These are phyloP conservation scores for Noturus placidus DNA, from an alignment of 2,113 vertebrate species.

Conservation along the genomic window DNA sequence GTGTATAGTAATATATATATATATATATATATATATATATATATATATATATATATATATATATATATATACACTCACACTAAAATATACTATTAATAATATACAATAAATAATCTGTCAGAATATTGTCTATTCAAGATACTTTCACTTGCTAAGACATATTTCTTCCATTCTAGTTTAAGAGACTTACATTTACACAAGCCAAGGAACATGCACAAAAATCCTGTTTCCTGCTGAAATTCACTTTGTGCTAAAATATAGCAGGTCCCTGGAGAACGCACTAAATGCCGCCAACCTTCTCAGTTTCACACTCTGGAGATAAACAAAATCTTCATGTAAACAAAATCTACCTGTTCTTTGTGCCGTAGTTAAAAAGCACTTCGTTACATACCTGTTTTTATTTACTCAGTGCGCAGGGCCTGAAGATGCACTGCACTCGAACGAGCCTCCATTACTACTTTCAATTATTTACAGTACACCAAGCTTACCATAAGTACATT, in stretches of 20 bases:
- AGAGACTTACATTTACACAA: neutral
- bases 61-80: too few species aligned
- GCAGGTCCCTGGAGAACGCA: neutral
- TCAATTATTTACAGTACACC: neutral
- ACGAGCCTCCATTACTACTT: neutral
- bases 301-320: neutral
- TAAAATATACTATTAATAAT: too few species aligned
- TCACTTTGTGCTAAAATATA: neutral
- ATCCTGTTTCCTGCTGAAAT: neutral
- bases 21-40: too few species aligned
- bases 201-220: neutral
- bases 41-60: too few species aligned
- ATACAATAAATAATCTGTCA: too few species aligned
- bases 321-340: neutral
- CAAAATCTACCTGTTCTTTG: neutral
- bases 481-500: neutral
- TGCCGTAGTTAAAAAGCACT: neutral
- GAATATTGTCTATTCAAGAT: neutral
- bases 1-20: too few species aligned
- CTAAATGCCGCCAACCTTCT: neutral
- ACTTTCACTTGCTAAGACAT: neutral
- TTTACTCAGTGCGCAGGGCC: neutral
- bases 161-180: neutral
- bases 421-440: neutral
- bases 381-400: conserved; percentile 2